Percentiles rank a stretch among this genome's conserved stretches.
Conservation (phyloP, 2,797 vertebrate species). For the Hypotaenidia okinawae region DNA sequence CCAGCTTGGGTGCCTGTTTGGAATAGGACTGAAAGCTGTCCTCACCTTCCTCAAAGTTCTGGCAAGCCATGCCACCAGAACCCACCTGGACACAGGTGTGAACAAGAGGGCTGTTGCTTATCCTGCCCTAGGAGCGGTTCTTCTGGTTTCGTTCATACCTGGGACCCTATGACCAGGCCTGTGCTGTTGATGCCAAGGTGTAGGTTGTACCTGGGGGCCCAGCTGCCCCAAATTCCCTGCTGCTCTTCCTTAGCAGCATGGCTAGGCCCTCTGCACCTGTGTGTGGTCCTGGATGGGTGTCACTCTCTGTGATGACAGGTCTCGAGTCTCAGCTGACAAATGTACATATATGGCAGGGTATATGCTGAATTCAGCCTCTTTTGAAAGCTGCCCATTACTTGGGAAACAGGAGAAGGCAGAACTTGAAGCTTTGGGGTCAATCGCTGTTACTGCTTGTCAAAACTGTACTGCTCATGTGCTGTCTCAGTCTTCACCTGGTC, state of each 20-base stretch:
- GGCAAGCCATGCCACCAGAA: rapidly evolving
- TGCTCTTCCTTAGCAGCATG: neutral
- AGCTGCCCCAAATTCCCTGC: neutral
- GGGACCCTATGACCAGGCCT: neutral
- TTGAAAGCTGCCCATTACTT: neutral
- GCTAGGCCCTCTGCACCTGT: rapidly evolving
- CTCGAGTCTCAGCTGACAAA: neutral
- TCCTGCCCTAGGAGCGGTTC: neutral
- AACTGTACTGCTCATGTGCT: rapidly evolving
- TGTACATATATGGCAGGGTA: rapidly evolving
- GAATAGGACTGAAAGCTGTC: neutral
- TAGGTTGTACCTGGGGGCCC: too few relatives aligned
- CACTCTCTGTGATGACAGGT: rapidly evolving
- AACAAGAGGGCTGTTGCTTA: neutral
- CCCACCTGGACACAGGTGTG: neutral
- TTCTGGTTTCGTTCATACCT: neutral
- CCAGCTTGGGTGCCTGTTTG: neutral
- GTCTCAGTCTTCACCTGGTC: neutral
- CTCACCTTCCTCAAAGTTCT: neutral
- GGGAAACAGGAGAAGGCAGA: neutral
- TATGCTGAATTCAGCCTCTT: neutral
- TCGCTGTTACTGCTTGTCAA: neutral
- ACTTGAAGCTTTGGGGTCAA: neutral
- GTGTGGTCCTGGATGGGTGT: neutral
- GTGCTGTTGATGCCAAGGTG: neutral